Evolutionary conservation across 2,888 invertebrate genomes (phyloP).

Genomic region (Cantharis rustica): DNA sequence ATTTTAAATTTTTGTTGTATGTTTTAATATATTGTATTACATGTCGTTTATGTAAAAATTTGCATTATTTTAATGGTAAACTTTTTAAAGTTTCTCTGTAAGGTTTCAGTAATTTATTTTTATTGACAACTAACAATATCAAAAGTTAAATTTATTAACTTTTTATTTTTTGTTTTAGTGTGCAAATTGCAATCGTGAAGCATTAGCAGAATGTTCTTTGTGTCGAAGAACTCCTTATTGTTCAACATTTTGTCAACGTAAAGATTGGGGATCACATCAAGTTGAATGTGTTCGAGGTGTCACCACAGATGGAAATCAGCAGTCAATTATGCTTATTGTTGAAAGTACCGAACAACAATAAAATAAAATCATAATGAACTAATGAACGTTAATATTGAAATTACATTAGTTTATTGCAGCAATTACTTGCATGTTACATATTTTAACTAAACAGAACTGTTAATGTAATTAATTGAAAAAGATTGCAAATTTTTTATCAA

Average conservation of each 20-base stretch:
- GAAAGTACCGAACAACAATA: slow-evolving; percentile 71
- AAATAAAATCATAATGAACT: slow-evolving; percentile 6
- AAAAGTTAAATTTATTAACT: neutral
- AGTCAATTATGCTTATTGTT: slow-evolving; percentile 85
- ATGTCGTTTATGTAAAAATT: too few relatives aligned
- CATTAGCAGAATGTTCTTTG: slow-evolving; percentile 83
- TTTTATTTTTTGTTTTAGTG: slow-evolving; percentile 61
- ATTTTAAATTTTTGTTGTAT: too few relatives aligned
- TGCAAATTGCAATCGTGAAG: slow-evolving; percentile 87
- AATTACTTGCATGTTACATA: neutral
- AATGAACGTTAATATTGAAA: neutral
- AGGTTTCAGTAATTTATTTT: too few relatives aligned
- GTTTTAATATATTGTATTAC: too few relatives aligned
- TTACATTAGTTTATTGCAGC: neutral
- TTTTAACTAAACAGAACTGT: neutral
- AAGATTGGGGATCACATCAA: slow-evolving; percentile 87
- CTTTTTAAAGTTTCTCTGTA: too few relatives aligned
- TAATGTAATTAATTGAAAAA: neutral
- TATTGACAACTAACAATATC: too few relatives aligned
- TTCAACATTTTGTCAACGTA: slow-evolving; percentile 87
- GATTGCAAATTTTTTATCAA: neutral
- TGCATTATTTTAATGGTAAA: too few relatives aligned
- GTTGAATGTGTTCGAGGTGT: slow-evolving; percentile 80
- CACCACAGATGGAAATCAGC: slow-evolving; percentile 62
- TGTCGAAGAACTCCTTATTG: slow-evolving; percentile 88